A percentile compares a stretch with the other conserved stretches of the same genome.
phyloP scores from a whole-genome alignment of 2,888 invertebrate genomes.

The Limulus polyphemus region DNA sequence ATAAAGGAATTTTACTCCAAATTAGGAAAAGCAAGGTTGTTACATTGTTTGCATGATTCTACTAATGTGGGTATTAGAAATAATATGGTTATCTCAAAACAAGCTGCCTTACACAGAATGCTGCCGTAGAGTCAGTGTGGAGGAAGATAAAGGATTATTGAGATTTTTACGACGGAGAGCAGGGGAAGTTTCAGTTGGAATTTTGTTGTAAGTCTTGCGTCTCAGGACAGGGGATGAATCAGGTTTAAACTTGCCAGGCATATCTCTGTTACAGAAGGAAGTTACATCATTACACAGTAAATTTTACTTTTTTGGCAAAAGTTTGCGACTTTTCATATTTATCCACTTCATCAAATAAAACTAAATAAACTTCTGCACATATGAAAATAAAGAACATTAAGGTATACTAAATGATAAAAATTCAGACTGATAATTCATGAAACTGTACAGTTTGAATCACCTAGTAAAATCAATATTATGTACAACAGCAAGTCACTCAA shows the following conservation, averaged over 20 bases:
- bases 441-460: no score
- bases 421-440: no score
- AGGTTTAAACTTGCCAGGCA: constrained; percentile 8
- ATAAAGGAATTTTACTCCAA: no score
- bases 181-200: constrained; percentile 9
- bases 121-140: constrained; percentile 19
- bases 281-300: not conserved
- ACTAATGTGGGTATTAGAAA: no score
- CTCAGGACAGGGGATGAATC: constrained; percentile 31
- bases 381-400: no score
- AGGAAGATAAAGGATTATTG: not conserved
- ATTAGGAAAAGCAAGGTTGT: no score
- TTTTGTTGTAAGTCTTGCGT: constrained; percentile 32
- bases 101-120: constrained; percentile 18
- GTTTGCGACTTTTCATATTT: not conserved
- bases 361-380: not conserved
- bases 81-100: no score
- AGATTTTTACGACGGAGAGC: constrained; percentile 1
- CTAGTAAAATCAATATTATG: no score
- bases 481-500: no score
- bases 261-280: not conserved
- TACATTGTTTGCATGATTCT: no score
- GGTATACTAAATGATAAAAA: no score
- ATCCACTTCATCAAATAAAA: not conserved
- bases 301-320: not conserved